Conservation (phyloP, 2,888 invertebrate species). For the Crepidodera aurea region DNA sequence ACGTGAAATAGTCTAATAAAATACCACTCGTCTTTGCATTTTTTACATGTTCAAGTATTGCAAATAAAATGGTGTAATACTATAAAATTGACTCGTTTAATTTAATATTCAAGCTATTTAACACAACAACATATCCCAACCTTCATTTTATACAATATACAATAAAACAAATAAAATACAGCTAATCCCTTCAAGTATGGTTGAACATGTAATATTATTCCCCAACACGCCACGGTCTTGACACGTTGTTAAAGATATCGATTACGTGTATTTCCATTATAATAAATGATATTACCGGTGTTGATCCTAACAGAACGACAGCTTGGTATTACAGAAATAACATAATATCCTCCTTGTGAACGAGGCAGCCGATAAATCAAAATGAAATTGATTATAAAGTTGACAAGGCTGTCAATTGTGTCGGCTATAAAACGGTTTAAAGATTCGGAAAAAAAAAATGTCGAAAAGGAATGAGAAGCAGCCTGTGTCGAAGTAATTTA, state of each 20-base stretch:
- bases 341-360: conserved; percentile 41
- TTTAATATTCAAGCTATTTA: neutral
- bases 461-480: neutral
- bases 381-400: conserved; percentile 42
- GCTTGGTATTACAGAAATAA: conserved; percentile 41
- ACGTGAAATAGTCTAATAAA: too few species aligned
- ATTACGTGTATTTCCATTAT: conserved; percentile 37
- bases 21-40: too few species aligned
- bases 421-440: conserved; percentile 24
- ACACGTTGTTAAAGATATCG: conserved; percentile 27
- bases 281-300: conserved; percentile 40
- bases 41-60: too few species aligned
- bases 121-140: neutral
- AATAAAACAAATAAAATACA: neutral
- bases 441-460: conserved; percentile 4
- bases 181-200: neutral
- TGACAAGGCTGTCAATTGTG: conserved; percentile 45
- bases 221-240: conserved; percentile 11
- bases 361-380: conserved; percentile 41
- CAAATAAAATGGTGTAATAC: too few species aligned
- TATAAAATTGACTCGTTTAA: too few species aligned
- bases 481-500: too few species aligned
- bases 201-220: conserved; percentile 18
- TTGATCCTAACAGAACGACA: conserved; percentile 40
- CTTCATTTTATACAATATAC: neutral